Percentiles rank a stretch among this genome's conserved stretches.
phyloP scores from a whole-genome alignment of 1,140 invertebrate genomes.

The Bombus breviceps region DNA sequence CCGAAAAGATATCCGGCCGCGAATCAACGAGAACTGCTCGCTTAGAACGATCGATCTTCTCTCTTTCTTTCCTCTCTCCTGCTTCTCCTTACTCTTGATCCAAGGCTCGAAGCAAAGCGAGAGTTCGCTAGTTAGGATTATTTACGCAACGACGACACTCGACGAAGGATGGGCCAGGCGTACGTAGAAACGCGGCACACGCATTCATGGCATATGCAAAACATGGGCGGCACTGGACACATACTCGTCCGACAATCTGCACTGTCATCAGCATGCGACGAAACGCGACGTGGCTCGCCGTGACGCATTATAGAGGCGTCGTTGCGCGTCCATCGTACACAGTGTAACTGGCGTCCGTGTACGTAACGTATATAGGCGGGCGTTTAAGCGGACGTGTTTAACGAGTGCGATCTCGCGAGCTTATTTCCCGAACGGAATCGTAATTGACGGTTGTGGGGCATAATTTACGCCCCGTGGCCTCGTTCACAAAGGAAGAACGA shows the following conservation, averaged over 20 bases:
- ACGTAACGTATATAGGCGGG: background rate
- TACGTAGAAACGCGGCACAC: conserved; percentile 60
- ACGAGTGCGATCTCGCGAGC: background rate
- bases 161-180: conserved; percentile 34
- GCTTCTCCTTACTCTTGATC: too few species aligned
- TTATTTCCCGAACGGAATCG: conserved; percentile 15
- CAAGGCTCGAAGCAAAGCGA: background rate
- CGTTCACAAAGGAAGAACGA: background rate
- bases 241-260: conserved; percentile 67
- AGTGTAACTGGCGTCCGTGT: background rate
- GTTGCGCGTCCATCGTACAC: conserved; percentile 18
- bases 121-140: conserved; percentile 54
- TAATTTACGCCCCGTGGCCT: conserved; percentile 27
- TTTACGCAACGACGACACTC: conserved; percentile 56
- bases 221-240: conserved; percentile 72
- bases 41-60: background rate
- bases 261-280: conserved; percentile 76
- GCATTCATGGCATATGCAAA: conserved; percentile 71
- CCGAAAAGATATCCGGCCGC: background rate
- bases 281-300: conserved; percentile 62
- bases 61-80: background rate
- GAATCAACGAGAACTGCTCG: conserved; percentile 10
- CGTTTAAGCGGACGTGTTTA: conserved; percentile 14
- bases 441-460: conserved; percentile 34
- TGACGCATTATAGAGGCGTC: conserved; percentile 68